These are phyloP conservation scores for Meda fulgida DNA, from an alignment of 2,797 vertebrate genomes.

Conservation along the genomic window DNA sequence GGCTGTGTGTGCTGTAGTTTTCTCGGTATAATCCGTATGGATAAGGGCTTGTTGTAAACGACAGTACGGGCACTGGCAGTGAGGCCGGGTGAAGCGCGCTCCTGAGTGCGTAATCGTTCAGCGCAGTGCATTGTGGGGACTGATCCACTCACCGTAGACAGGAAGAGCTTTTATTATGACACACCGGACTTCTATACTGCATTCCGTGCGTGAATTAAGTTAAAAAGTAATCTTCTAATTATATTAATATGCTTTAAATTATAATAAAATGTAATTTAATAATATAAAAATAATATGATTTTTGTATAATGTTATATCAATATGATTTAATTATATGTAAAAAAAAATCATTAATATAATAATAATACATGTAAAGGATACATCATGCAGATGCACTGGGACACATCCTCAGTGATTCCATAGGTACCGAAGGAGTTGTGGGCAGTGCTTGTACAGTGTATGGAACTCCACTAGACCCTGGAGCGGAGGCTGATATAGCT, in stretches of 20 bases:
- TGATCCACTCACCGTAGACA: background rate
- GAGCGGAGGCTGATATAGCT: no score
- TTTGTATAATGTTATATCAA: background rate
- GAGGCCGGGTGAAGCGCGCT: conserved; percentile 30
- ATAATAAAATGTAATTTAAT: background rate
- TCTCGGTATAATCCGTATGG: conserved; percentile 9
- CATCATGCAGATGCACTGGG: no score
- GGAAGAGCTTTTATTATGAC: conserved; percentile 34
- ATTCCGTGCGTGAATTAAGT: background rate
- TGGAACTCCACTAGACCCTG: no score
- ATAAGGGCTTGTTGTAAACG: conserved; percentile 22
- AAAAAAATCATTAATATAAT: background rate
- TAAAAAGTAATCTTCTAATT: background rate
- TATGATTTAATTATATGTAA: background rate
- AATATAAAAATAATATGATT: background rate
- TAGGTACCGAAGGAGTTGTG: no score
- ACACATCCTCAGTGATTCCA: no score
- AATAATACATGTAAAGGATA: background rate
- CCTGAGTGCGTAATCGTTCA: conserved; percentile 47
- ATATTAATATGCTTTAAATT: background rate
- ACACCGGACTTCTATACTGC: background rate
- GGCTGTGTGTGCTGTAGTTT: conserved; percentile 1
- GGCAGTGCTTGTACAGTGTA: no score
- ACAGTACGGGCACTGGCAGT: conserved; percentile 10
- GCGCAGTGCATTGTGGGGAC: conserved; percentile 47